Base-by-base conservation (phyloP, 2,888 invertebrate species). In the Drosophila suboccidentalis region DNA sequence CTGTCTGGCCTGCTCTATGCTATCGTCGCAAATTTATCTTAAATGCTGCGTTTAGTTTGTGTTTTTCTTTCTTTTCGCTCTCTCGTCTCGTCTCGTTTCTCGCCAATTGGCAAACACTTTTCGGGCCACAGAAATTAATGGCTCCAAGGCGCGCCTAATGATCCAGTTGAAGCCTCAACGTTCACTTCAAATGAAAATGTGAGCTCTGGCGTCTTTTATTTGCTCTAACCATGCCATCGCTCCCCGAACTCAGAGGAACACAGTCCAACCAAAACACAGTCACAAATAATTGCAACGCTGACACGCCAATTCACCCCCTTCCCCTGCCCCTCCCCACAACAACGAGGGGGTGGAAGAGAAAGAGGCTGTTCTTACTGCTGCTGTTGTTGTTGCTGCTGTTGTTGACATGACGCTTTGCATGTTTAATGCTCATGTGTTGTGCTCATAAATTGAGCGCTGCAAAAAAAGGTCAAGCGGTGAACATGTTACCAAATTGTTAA, bases 11-110 rank as follows among this genome's bases (percentile, higher is more conserved):
- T 61, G 58, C 29, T 54, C 69, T 63, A 44, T 50, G 78, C 82
- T 86, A 84, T 87, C 87, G 82, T 75, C 71, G 69, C 71, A 78
- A 81, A 84, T 84, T 87, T 87, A 84, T 84, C 84, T 84, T 84
- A 87, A 84, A 87, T 80, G 87, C 87, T 78, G 87, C 84, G 87
- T 81, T 84, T 86, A 84, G 79, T 68, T 74, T 75, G 57, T 71
- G 67, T 49, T 76, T 62, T 61, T 66, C 54, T 73, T 57, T 66
- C 55, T 44, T 57, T 46, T 38, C 36, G n/a, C 9, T 55, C 19
- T 19, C 19, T 19, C 32, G 43, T 49, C 41, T 62, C 13, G 13
- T 19, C 61, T 43, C 61, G 34, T 32, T 41, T 59, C 72, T 66
- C 70, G 32, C 63, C 69, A 73, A 83, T 83, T 75, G 86, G 74